Conservation (phyloP, 1,140 invertebrate species). For the Cylas formicarius region DNA sequence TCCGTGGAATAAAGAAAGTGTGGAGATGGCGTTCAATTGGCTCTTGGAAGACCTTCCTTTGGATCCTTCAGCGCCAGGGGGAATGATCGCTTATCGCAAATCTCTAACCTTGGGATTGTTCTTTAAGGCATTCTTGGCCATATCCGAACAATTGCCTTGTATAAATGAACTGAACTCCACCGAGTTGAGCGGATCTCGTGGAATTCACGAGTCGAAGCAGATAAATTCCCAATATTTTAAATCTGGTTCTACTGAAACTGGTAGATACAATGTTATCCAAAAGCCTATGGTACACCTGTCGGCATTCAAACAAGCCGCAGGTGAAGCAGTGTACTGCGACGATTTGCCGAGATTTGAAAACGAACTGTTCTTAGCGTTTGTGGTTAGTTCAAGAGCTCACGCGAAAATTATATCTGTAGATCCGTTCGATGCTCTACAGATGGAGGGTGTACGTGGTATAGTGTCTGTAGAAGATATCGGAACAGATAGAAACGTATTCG, state of each 20-base stretch:
- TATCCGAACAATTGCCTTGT: constrained; percentile 49
- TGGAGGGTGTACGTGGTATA: constrained; percentile 69
- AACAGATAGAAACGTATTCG: constrained; percentile 55
- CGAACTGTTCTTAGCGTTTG: constrained; percentile 69
- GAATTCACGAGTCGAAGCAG: constrained; percentile 56
- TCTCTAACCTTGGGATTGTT: constrained; percentile 79
- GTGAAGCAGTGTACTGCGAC: constrained; percentile 86
- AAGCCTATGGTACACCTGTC: constrained; percentile 73
- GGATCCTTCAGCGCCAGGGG: constrained; percentile 72
- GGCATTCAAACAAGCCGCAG: constrained; percentile 82
- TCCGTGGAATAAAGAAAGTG: constrained; percentile 62
- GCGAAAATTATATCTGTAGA: constrained; percentile 75
- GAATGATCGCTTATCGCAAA: constrained; percentile 77
- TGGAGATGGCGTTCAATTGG: constrained; percentile 55
- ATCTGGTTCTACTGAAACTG: constrained; percentile 46
- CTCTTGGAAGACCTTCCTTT: constrained; percentile 70
- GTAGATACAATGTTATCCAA: constrained; percentile 45
- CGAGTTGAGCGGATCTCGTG: constrained; percentile 49
- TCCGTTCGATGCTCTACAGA: constrained; percentile 56
- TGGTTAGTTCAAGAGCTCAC: constrained; percentile 70
- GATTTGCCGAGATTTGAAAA: constrained; percentile 69
- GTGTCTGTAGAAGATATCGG: constrained; percentile 65
- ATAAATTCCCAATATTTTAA: constrained; percentile 76
- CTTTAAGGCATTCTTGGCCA: constrained; percentile 78
- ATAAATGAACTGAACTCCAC: constrained; percentile 37